Evolutionary conservation across 1,140 invertebrate genomes (phyloP).

Genomic region (Papilio xuthus): DNA sequence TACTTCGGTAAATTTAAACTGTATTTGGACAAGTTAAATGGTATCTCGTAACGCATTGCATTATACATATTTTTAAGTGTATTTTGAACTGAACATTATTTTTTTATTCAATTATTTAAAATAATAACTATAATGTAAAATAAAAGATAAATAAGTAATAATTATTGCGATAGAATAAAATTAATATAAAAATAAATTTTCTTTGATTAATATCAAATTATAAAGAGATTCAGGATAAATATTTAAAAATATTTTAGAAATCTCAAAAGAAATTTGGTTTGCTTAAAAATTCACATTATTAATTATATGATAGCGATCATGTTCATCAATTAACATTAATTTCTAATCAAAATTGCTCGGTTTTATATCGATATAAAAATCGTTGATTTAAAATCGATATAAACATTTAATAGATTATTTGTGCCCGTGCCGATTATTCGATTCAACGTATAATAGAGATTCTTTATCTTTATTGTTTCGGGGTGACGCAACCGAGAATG

Average conservation of each 20-base stretch:
- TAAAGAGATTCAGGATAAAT: background rate
- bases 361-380: background rate
- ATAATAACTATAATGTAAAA: background rate
- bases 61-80: background rate
- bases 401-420: slow-evolving; percentile 41
- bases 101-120: background rate
- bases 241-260: background rate
- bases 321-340: slow-evolving; percentile 28
- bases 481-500: slow-evolving; percentile 48
- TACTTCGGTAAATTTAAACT: slow-evolving; percentile 53
- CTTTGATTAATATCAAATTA: too few species aligned
- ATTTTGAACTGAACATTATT: background rate
- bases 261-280: background rate
- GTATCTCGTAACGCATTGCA: too few species aligned
- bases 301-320: background rate
- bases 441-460: slow-evolving; percentile 55
- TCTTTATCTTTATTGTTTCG: slow-evolving; percentile 63
- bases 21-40: slow-evolving; percentile 49
- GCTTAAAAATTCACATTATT: background rate
- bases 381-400: slow-evolving; percentile 26
- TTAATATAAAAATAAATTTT: too few species aligned
- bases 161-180: too few species aligned
- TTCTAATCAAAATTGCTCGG: slow-evolving; percentile 33
- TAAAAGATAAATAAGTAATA: background rate
- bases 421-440: slow-evolving; percentile 46